phyloP scores from a whole-genome alignment of 2,797 vertebrate species.

The Sternarchorhynchus goeldii region DNA sequence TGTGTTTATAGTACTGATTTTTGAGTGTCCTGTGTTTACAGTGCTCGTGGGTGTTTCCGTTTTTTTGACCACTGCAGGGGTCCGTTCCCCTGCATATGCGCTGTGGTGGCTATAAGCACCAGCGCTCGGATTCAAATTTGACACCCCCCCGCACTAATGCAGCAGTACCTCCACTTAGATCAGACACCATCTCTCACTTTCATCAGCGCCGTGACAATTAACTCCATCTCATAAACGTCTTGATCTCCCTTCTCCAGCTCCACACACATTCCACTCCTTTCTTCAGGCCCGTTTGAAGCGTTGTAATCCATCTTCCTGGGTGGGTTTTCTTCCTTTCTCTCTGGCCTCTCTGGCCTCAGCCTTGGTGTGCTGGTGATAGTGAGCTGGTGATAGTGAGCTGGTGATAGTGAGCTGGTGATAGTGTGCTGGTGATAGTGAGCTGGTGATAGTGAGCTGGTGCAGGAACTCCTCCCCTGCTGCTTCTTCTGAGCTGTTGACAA shows the following conservation, averaged over 20 bases:
- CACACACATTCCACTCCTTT: background rate
- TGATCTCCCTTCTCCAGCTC: slow-evolving; percentile 26
- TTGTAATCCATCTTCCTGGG: slow-evolving; percentile 6
- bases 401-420: background rate
- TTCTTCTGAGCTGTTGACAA: slow-evolving; percentile 13
- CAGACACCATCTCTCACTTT: slow-evolving; percentile 17
- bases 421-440: too few relatives aligned
- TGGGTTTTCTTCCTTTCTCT: slow-evolving; percentile 1
- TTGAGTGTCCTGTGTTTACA: too few relatives aligned
- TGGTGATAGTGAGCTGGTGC: background rate
- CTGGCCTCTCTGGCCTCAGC: background rate
- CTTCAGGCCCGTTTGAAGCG: slow-evolving; percentile 16
- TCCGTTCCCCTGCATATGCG: background rate
- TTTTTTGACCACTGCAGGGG: background rate
- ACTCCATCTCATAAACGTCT: slow-evolving; percentile 22
- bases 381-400: too few relatives aligned
- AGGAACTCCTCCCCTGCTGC: background rate
- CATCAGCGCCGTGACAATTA: slow-evolving; percentile 39
- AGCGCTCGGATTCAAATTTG: background rate
- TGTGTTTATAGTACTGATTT: too few relatives aligned
- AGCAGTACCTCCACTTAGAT: background rate
- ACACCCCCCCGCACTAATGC: background rate
- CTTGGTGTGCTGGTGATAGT: background rate
- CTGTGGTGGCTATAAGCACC: background rate
- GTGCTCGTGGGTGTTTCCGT: too few relatives aligned